A percentile compares a stretch with the other conserved stretches of the same genome.
phyloP scores from a whole-genome alignment of 2,113 vertebrate species.

The Pollimyrus isidori region DNA sequence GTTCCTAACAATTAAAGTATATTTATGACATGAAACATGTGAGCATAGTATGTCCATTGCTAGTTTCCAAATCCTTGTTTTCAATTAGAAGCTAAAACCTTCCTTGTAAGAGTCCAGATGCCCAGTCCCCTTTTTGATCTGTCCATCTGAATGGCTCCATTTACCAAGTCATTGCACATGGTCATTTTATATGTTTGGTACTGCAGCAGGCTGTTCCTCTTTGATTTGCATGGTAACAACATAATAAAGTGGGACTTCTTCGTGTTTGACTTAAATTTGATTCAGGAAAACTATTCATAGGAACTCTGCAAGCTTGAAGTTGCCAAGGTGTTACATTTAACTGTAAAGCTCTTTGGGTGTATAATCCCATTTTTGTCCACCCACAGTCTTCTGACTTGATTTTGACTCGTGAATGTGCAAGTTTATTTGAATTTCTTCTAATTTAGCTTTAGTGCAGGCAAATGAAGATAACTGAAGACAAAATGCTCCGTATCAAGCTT shows the following conservation, averaged over 20 bases:
- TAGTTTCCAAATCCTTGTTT: neutral
- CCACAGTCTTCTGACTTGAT: neutral
- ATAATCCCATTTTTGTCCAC: neutral
- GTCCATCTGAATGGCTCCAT: neutral
- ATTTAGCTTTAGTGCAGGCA: neutral
- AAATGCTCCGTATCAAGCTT: neutral
- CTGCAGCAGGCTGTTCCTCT: neutral
- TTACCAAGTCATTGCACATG: neutral
- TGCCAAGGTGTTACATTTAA: neutral
- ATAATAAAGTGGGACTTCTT: neutral
- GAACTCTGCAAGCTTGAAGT: neutral
- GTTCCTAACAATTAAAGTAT: neutral
- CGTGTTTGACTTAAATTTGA: neutral
- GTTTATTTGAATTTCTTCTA: neutral
- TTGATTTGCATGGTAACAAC: neutral
- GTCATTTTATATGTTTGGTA: neutral
- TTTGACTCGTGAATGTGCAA: neutral
- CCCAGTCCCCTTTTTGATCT: neutral
- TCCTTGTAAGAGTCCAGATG: neutral
- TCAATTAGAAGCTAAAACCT: neutral
- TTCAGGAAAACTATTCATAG: neutral
- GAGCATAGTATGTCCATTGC: neutral
- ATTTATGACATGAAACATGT: neutral
- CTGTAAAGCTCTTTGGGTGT: neutral
- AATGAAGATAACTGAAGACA: neutral